These are phyloP conservation scores for Ammodramus savannarum DNA, from an alignment of 2,113 vertebrate genomes.

Conservation along the genomic window DNA sequence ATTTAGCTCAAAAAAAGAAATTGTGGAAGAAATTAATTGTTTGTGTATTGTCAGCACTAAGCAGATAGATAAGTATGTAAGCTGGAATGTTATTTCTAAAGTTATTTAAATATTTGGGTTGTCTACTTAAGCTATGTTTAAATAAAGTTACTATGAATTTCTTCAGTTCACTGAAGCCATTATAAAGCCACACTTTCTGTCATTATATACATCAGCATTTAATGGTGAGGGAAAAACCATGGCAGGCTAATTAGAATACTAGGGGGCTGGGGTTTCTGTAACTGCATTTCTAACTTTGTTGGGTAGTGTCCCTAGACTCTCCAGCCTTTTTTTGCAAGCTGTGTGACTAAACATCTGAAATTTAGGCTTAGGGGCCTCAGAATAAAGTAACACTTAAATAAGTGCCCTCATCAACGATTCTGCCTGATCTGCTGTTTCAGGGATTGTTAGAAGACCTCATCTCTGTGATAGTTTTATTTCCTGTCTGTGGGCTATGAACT, in stretches of 20 bases:
- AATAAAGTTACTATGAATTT: background rate
- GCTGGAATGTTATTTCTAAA: background rate
- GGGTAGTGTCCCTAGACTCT: background rate
- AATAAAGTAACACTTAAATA: background rate
- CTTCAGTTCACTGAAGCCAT: background rate
- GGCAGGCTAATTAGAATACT: background rate
- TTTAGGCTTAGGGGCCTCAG: background rate
- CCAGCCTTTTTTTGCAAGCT: background rate
- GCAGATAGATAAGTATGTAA: background rate
- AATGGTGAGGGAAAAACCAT: background rate
- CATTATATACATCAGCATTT: background rate
- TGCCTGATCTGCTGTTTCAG: background rate
- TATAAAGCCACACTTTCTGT: background rate
- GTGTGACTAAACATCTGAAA: background rate
- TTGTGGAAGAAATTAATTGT: background rate
- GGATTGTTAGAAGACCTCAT: background rate
- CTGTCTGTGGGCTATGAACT: background rate
- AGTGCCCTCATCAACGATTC: background rate
- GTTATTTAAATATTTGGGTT: conserved; percentile 27
- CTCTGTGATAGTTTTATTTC: background rate
- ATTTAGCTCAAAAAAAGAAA: background rate
- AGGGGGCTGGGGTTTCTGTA: background rate
- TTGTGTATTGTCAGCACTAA: conserved; percentile 4
- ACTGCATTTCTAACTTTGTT: background rate
- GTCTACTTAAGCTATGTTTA: background rate